A percentile compares a stretch with the other conserved stretches of the same genome.
These are phyloP conservation scores for Heteractis magnifica DNA, from an alignment of 92 coral and sea anemone genomes.

Conservation along the genomic window DNA sequence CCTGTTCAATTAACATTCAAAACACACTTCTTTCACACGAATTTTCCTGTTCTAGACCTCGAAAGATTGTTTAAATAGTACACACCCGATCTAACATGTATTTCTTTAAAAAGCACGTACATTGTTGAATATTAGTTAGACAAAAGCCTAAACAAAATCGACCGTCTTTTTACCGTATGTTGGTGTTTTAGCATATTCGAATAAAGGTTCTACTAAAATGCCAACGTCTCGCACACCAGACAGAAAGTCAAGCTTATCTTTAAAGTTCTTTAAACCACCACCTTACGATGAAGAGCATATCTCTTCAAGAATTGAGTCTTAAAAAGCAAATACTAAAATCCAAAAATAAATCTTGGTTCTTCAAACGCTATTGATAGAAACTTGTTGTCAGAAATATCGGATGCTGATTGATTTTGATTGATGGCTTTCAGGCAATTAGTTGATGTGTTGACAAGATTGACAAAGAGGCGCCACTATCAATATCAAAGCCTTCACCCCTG, in stretches of 20 bases:
- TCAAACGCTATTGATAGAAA: slow-evolving; percentile 19
- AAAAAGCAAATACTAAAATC: neutral
- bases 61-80: neutral
- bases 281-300: neutral
- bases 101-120: neutral
- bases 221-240: neutral
- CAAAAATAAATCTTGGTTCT: neutral
- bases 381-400: slow-evolving; percentile 7
- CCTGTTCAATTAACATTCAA: slow-evolving; percentile 14
- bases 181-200: neutral
- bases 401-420: slow-evolving; percentile 31
- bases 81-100: neutral
- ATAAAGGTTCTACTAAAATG: neutral
- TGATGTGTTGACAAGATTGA: slow-evolving; percentile 29
- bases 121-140: neutral
- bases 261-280: neutral
- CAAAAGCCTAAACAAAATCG: neutral
- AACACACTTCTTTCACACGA: slow-evolving; percentile 1
- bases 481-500: slow-evolving; percentile 18
- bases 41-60: neutral
- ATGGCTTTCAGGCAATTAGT: slow-evolving; percentile 18
- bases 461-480: slow-evolving; percentile 44
- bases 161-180: neutral
- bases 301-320: neutral
- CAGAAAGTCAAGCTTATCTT: neutral